Percentiles rank a stretch among this genome's conserved stretches.
Conservation (phyloP, 2,113 vertebrate species). For the Oncorhynchus nerka region DNA sequence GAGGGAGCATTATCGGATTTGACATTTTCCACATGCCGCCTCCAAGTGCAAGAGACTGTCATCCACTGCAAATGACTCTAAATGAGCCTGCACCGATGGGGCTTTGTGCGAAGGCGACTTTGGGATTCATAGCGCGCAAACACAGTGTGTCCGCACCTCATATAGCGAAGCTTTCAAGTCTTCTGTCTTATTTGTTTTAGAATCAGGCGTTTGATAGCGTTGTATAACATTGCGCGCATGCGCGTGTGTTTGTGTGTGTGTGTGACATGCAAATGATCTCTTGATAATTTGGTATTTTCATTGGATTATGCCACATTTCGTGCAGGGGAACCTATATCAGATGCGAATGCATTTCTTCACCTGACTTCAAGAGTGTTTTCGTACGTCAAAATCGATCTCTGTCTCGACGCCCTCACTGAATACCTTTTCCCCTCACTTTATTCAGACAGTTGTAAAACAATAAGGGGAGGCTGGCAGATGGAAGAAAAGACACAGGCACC, state of each 20-base stretch:
- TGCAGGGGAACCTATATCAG: no score
- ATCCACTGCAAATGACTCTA: conserved; percentile 53
- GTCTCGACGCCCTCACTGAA: no score
- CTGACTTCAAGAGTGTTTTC: no score
- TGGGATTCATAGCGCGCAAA: conserved; percentile 38
- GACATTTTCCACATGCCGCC: conserved; percentile 49
- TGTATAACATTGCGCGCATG: not conserved
- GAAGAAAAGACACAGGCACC: no score
- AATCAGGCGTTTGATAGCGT: conserved; percentile 11
- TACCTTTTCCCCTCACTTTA: no score
- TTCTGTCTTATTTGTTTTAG: conserved; percentile 31
- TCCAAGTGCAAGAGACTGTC: conserved; percentile 43
- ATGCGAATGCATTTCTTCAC: no score
- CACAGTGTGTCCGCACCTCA: conserved; percentile 38
- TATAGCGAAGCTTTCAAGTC: conserved; percentile 17
- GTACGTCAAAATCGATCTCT: no score
- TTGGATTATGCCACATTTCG: not conserved
- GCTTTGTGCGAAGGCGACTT: conserved; percentile 10
- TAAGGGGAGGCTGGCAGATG: no score
- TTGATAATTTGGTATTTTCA: conserved; percentile 19
- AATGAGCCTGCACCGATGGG: conserved; percentile 37
- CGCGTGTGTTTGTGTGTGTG: conserved; percentile 4
- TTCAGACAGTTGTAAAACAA: no score
- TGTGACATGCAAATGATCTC: not conserved
- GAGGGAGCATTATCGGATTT: conserved; percentile 43